Percentiles rank a stretch among this genome's conserved stretches.
Evolutionary conservation across 2,888 invertebrate species (phyloP).

Genomic region (Myopa testacea): DNA sequence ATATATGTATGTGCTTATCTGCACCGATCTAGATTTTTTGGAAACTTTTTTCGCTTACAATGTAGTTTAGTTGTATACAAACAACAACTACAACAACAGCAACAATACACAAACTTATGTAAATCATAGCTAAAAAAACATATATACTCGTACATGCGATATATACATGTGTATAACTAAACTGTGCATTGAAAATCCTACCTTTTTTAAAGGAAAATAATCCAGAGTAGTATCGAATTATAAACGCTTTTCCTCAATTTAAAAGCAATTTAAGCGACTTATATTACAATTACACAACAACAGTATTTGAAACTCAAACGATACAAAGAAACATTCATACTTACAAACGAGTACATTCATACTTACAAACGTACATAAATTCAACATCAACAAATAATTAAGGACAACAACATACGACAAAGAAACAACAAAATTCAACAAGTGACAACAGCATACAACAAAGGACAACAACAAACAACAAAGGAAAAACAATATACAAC

Average conservation of each 20-base stretch:
- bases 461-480: no score
- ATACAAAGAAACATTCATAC: no score
- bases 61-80: constrained; percentile 36
- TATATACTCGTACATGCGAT: neutral
- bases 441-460: no score
- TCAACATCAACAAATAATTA: neutral
- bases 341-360: no score
- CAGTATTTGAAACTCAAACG: constrained; percentile 27
- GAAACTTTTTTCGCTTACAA: constrained; percentile 37
- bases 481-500: neutral
- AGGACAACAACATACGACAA: neutral
- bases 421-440: no score
- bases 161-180: constrained; percentile 1
- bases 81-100: constrained; percentile 36
- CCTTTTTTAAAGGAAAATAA: neutral
- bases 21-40: constrained; percentile 28
- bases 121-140: constrained; percentile 36
- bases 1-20: neutral
- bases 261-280: no score
- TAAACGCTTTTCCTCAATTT: no score
- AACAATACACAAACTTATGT: constrained; percentile 52
- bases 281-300: constrained; percentile 34
- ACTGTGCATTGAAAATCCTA: constrained; percentile 7
- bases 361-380: no score
- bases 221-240: no score